Percentiles rank a stretch among this genome's conserved stretches.
Evolutionary conservation across 2,888 invertebrate genomes (phyloP).

Genomic region (Tetheella fluctuosa): DNA sequence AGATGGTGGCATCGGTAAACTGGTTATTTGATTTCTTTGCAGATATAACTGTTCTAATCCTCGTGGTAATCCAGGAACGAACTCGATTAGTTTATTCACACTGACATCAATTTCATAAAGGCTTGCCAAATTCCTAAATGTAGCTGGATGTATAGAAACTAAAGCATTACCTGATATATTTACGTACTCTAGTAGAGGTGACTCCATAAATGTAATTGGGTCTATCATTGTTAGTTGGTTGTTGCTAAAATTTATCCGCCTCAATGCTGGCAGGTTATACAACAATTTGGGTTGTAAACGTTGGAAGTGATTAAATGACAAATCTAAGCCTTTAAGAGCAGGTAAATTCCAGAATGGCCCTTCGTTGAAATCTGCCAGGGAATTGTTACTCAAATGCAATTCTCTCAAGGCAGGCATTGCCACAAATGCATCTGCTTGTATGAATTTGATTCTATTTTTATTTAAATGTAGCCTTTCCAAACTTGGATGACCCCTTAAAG

Average conservation of each 20-base stretch:
- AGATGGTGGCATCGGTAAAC: slow-evolving; percentile 86
- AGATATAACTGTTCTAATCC: slow-evolving; percentile 90
- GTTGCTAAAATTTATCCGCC: slow-evolving; percentile 90
- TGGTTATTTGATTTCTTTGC: slow-evolving; percentile 88
- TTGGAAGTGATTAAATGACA: slow-evolving; percentile 90
- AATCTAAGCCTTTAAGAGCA: slow-evolving; percentile 91
- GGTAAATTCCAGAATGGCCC: slow-evolving; percentile 94
- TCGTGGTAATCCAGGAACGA: slow-evolving; percentile 90
- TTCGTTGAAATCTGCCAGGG: slow-evolving; percentile 88
- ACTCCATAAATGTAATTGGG: slow-evolving; percentile 88
- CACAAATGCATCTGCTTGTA: slow-evolving; percentile 91
- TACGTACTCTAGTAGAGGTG: slow-evolving; percentile 89
- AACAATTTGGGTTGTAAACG: slow-evolving; percentile 89
- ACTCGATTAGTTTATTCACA: slow-evolving; percentile 88
- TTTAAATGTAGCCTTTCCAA: slow-evolving; percentile 92
- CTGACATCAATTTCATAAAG: slow-evolving; percentile 92
- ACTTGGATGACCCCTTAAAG: slow-evolving; percentile 90
- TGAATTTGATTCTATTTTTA: slow-evolving; percentile 89
- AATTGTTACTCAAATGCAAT: slow-evolving; percentile 92
- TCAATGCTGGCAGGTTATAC: slow-evolving; percentile 89
- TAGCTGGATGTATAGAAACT: slow-evolving; percentile 88
- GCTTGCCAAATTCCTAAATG: slow-evolving; percentile 89
- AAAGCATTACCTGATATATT: slow-evolving; percentile 92
- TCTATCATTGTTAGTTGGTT: slow-evolving; percentile 89
- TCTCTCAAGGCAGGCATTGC: slow-evolving; percentile 93